Conservation (phyloP, 2,113 vertebrate genomes). For the Paradisaea rubra region DNA sequence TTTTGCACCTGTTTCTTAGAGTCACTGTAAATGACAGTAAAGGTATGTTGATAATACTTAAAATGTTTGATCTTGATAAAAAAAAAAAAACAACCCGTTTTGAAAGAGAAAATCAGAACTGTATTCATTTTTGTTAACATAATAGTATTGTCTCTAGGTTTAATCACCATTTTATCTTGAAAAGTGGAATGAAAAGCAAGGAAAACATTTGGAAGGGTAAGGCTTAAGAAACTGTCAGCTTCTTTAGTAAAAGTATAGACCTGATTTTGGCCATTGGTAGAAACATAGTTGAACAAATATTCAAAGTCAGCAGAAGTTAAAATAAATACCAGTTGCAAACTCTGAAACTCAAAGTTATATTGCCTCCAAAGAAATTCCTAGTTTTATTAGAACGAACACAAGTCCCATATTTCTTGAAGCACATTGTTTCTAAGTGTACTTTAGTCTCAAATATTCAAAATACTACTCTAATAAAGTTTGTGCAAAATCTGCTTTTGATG, state of each 20-base stretch:
- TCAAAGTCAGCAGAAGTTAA: background rate
- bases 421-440: background rate
- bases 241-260: background rate
- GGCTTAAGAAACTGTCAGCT: background rate
- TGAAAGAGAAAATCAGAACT: background rate
- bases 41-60: background rate
- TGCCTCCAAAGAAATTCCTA: background rate
- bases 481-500: fast-evolving
- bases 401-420: background rate
- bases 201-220: background rate
- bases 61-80: background rate
- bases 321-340: background rate
- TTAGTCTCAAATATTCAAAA: background rate
- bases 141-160: background rate
- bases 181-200: background rate
- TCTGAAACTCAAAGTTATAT: background rate
- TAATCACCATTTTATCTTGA: background rate
- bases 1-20: background rate
- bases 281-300: background rate
- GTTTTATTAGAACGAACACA: background rate
- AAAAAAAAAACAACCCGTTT: background rate
- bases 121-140: background rate
- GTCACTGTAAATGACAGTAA: background rate
- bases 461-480: background rate
- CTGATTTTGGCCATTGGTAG: background rate